Base-by-base conservation (phyloP, 2,113 vertebrate genomes). In the Ptychochromis oligacanthus region DNA sequence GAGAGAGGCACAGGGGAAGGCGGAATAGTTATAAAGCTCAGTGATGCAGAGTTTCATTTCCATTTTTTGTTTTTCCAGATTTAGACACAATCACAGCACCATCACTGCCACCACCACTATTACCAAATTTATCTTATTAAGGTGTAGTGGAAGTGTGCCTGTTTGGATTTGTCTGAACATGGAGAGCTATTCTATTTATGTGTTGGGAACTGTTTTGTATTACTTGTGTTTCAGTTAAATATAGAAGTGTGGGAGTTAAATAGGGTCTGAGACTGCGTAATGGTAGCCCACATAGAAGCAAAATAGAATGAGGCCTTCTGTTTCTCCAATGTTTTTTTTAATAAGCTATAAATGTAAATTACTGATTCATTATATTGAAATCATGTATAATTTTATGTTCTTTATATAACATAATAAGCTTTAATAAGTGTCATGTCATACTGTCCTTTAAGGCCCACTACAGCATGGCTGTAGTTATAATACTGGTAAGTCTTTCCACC, bases 1-100 rank as follows among this genome's bases (percentile, higher is more conserved):
- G 64, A 88, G 79, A 90, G 74, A 91, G 88, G 75, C 54, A 74
- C 40, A 85, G 87, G 58, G 75, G 54, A 79, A 85, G 79, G 75
- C 0, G 72, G 70, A 9, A 77, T 87, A 78, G 76, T 89, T 92
- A 93, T 90, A 61, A 90, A 82, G 70, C 74, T 79, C 55, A 80
- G 74, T 6, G 76, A 80, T 80, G 60, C 76, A 77, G 24, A 56
- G 12, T 74, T 74, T 60, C 15, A 20, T 54, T 81, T 40, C 54
- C 17, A 20, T 78, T 84, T n/a, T 60, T 5, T 82, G 13, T 7
- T 1, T 55, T 55, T 54, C 52, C 54, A 56, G 18, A 83, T 88
- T 89, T 55, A 77, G 75, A 89, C 77, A 89, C 56, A 81, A 55
- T 88, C 52, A 82, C 87, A 80, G 36, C 40, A 59, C 17, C 77